These are phyloP conservation scores for Clepsis dumicolana DNA, from an alignment of 2,888 invertebrate species.

Conservation along the genomic window DNA sequence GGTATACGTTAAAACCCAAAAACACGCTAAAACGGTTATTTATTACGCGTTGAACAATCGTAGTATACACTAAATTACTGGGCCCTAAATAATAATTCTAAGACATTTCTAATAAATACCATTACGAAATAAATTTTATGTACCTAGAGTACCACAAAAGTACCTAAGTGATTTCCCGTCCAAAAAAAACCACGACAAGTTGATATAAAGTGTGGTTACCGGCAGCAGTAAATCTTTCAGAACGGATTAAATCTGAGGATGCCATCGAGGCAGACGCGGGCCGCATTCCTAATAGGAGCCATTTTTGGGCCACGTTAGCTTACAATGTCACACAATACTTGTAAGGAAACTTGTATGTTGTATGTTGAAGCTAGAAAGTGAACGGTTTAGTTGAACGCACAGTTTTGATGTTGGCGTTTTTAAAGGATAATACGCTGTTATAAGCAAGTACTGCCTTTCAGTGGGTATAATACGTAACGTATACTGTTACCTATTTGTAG, in stretches of 20 bases:
- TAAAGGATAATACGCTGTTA: too few species aligned
- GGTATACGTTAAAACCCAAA: neutral
- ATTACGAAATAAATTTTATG: neutral
- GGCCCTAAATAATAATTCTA: too few species aligned
- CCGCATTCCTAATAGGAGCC: conserved; percentile 1
- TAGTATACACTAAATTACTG: neutral
- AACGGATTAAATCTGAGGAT: conserved; percentile 18
- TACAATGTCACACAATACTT: neutral
- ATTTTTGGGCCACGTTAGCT: conserved; percentile 3
- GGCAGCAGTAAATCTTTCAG: conserved; percentile 13
- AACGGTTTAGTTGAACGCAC: too few species aligned
- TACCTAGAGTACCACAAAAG: neutral
- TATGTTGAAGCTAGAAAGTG: too few species aligned
- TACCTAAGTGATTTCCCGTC: neutral
- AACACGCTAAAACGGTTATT: neutral
- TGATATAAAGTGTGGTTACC: conserved; percentile 16
- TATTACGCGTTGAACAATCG: neutral
- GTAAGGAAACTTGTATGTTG: too few species aligned
- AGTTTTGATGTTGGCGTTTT: too few species aligned
- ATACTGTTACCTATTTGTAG: too few species aligned
- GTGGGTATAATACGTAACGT: too few species aligned
- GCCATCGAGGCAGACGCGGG: conserved; percentile 15
- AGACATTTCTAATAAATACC: too few species aligned
- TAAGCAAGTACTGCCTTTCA: too few species aligned
- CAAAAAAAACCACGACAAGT: conserved; percentile 12